Evolutionary conservation across 1,140 invertebrate species (phyloP).

Genomic region (Chymomyza costata): DNA sequence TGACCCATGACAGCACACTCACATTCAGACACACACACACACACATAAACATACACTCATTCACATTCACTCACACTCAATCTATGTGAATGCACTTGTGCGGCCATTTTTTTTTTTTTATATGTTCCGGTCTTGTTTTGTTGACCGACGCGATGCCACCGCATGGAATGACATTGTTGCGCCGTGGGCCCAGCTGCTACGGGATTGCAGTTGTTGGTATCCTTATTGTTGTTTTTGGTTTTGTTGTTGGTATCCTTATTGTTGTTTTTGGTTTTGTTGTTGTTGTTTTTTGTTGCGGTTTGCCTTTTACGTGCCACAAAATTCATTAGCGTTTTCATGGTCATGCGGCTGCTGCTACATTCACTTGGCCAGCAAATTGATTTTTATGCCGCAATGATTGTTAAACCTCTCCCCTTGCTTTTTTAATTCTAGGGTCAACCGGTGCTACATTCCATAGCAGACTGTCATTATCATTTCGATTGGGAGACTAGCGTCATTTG

Average conservation of each 20-base stretch:
- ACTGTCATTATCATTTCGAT: slow-evolving; percentile 76
- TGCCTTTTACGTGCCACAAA: slow-evolving; percentile 16
- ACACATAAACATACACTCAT: too few relatives aligned
- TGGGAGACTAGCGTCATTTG: slow-evolving; percentile 77
- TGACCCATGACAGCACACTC: too few relatives aligned
- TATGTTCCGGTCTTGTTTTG: too few relatives aligned
- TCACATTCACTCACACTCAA: too few relatives aligned
- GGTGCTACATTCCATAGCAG: slow-evolving; percentile 64
- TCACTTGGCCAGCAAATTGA: slow-evolving; percentile 9
- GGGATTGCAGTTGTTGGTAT: not conserved
- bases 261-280: not conserved
- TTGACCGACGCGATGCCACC: not conserved
- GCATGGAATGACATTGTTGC: not conserved
- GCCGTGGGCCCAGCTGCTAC: not conserved
- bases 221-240: not conserved
- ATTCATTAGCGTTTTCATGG: slow-evolving; percentile 18
- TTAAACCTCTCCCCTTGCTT: not conserved
- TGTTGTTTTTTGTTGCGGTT: slow-evolving; percentile 1
- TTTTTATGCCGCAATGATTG: slow-evolving; percentile 12
- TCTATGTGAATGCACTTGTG: too few relatives aligned
- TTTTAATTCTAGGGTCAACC: slow-evolving; percentile 71
- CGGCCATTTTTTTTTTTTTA: too few relatives aligned
- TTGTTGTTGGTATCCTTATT: not conserved
- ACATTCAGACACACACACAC: too few relatives aligned
- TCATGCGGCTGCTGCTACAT: not conserved